phyloP scores from a whole-genome alignment of 2,113 vertebrate genomes.

The Saccopteryx bilineata region DNA sequence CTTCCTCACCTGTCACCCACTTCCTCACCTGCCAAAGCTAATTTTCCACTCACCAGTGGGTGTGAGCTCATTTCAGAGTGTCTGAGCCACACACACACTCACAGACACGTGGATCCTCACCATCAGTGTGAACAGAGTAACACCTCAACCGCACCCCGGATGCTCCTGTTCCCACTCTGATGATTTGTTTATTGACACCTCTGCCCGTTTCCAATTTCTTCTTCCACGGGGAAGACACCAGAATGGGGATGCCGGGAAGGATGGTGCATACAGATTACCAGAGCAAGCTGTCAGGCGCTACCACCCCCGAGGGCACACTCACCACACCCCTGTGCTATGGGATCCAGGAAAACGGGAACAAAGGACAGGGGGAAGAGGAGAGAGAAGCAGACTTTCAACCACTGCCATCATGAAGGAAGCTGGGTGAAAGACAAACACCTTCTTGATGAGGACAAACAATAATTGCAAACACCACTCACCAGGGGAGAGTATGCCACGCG shows the following conservation, averaged over 20 bases:
- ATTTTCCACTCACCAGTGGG: slow-evolving; percentile 78
- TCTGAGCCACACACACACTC: background rate
- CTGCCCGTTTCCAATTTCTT: background rate
- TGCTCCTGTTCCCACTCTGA: background rate
- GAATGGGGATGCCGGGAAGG: background rate
- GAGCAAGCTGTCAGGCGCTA: background rate
- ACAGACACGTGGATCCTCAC: background rate
- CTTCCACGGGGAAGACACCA: background rate
- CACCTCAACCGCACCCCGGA: background rate
- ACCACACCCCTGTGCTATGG: background rate
- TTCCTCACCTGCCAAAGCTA: slow-evolving; percentile 76
- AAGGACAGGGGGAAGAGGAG: background rate
- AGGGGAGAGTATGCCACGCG: background rate
- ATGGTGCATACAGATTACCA: background rate
- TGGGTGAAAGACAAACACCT: background rate
- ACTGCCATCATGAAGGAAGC: background rate
- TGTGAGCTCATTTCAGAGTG: slow-evolving; percentile 67
- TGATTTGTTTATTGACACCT: background rate
- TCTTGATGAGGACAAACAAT: background rate
- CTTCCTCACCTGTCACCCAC: slow-evolving; percentile 76
- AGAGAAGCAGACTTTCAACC: background rate
- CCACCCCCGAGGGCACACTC: background rate
- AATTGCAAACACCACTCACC: background rate
- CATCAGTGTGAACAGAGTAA: background rate
- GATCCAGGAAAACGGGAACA: background rate